phyloP scores from a whole-genome alignment of 1,140 invertebrate species.

The Brachionus plicatilis region DNA sequence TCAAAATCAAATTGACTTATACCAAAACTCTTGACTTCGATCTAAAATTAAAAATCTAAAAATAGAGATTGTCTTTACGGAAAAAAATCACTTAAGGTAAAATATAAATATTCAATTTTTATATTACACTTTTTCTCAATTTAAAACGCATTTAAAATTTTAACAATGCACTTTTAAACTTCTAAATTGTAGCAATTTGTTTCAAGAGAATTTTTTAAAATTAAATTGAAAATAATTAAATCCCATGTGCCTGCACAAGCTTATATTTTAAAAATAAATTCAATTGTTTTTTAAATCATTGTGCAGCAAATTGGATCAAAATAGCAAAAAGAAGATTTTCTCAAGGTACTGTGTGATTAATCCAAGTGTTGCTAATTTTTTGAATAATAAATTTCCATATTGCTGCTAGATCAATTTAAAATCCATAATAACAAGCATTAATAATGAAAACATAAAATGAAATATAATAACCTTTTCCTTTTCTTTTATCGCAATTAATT shows the following conservation, averaged over 20 bases:
- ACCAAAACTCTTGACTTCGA: background rate
- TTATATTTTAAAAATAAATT: no score
- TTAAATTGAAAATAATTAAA: no score
- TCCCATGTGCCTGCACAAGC: no score
- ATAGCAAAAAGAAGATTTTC: background rate
- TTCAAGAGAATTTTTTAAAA: no score
- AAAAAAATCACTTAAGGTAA: background rate
- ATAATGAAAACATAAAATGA: background rate
- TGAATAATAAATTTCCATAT: background rate
- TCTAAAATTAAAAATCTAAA: background rate
- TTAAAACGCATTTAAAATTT: background rate
- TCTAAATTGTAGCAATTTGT: no score
- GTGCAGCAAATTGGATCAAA: background rate
- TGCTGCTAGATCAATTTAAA: background rate
- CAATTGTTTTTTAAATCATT: no score
- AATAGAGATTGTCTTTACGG: background rate
- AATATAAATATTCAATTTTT: background rate
- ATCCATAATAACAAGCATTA: background rate
- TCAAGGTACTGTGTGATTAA: background rate
- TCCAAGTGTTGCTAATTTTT: background rate
- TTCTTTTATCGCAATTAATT: slow-evolving; percentile 25
- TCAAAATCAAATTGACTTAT: background rate
- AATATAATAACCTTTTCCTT: slow-evolving; percentile 35
- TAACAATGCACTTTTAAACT: background rate
- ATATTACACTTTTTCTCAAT: background rate